Conservation (phyloP, 2,113 vertebrate species). For the Peromyscus maniculatus region DNA sequence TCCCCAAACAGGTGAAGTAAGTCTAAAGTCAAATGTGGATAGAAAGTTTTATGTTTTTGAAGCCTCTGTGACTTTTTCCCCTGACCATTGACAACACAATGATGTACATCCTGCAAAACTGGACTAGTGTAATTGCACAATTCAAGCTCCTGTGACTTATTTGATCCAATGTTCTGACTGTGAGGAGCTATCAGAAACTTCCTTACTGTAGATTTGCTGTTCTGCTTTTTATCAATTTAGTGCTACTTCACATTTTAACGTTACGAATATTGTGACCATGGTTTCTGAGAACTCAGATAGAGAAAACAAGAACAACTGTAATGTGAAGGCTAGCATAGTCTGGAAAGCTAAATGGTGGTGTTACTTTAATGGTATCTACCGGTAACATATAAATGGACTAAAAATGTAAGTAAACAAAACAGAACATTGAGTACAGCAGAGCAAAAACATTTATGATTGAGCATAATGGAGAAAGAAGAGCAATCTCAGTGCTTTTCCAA, state of each 20-base stretch:
- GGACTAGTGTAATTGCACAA: background rate
- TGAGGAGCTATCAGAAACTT: background rate
- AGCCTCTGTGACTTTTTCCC: background rate
- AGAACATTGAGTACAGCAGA: background rate
- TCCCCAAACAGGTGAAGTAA: background rate
- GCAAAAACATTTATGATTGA: background rate
- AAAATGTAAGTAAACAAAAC: background rate
- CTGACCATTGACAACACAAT: background rate
- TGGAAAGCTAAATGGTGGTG: background rate
- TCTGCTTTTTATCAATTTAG: background rate
- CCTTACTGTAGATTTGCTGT: background rate
- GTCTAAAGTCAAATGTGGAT: background rate
- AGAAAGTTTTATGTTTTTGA: background rate
- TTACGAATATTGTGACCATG: background rate
- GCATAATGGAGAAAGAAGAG: background rate
- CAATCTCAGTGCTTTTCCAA: background rate
- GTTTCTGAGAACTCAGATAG: constrained; percentile 33
- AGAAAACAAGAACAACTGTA: background rate
- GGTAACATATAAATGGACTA: background rate
- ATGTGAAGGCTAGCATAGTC: background rate
- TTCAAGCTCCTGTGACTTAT: background rate
- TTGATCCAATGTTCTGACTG: background rate
- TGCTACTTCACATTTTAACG: background rate
- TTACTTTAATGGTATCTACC: constrained; percentile 24
- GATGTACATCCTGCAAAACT: background rate